These are phyloP conservation scores for Columba guinea DNA, from an alignment of 2,797 vertebrate species.

Conservation along the genomic window DNA sequence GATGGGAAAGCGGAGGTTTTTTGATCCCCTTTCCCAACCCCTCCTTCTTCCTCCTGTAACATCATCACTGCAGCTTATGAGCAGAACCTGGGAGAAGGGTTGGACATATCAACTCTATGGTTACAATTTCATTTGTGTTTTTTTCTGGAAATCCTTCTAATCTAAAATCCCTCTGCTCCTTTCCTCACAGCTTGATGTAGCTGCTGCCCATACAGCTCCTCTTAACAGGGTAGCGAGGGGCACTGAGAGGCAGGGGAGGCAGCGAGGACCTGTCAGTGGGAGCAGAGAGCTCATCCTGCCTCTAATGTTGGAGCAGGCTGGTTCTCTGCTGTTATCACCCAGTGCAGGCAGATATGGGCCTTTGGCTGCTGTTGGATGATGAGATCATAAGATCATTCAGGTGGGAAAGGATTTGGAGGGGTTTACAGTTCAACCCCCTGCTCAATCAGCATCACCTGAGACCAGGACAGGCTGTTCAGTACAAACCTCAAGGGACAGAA, in stretches of 20 bases:
- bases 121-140: neutral
- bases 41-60: neutral
- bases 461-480: neutral
- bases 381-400: neutral
- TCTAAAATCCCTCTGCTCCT: neutral
- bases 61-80: neutral
- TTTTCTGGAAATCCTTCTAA: neutral
- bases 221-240: neutral
- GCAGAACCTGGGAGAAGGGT: neutral
- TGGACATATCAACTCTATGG: neutral
- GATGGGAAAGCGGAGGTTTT: neutral
- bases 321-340: neutral
- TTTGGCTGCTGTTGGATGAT: neutral
- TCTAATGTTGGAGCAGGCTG: neutral
- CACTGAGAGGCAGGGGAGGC: neutral
- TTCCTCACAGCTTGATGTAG: neutral
- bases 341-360: neutral
- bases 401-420: neutral
- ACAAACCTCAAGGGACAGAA: neutral
- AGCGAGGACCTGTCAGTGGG: neutral
- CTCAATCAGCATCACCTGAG: neutral
- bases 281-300: neutral
- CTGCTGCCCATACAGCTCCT: neutral
- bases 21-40: neutral
- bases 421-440: neutral